phyloP scores from a whole-genome alignment of 2,888 invertebrate species.

The Campoplex nolae region DNA sequence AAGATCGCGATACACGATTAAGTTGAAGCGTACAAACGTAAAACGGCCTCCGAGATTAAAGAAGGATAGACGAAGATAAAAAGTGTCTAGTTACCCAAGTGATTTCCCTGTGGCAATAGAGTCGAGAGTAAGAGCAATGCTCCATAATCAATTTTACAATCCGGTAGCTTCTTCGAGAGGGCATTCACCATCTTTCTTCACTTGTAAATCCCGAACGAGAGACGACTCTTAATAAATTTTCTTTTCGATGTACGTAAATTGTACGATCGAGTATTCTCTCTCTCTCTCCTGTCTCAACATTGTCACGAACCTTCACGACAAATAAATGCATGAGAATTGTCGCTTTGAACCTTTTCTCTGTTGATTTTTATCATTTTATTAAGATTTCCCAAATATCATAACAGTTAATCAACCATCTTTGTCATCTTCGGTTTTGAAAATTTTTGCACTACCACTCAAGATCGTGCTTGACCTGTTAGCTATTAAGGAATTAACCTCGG shows the following conservation, averaged over 20 bases:
- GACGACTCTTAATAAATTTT: slow-evolving; percentile 60
- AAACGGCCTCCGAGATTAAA: slow-evolving; percentile 27
- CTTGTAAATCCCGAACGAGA: slow-evolving; percentile 40
- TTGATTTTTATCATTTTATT: not conserved
- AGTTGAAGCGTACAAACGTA: slow-evolving; percentile 44
- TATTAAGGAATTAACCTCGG: slow-evolving; percentile 65
- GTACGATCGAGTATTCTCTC: slow-evolving; percentile 26
- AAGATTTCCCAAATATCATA: not conserved
- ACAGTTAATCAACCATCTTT: not conserved
- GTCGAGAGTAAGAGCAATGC: slow-evolving; percentile 28
- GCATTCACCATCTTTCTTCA: slow-evolving; percentile 39
- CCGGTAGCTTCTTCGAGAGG: slow-evolving; percentile 56
- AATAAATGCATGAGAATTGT: not conserved
- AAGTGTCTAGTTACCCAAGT: slow-evolving; percentile 46
- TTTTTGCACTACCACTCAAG: slow-evolving; percentile 12
- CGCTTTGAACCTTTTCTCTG: not conserved
- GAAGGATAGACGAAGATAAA: slow-evolving; percentile 43
- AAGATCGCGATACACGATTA: slow-evolving; percentile 64
- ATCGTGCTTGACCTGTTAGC: slow-evolving; percentile 33
- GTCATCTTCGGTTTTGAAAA: not conserved
- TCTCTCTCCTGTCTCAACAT: slow-evolving; percentile 12
- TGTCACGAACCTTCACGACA: not conserved
- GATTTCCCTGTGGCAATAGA: slow-evolving; percentile 46
- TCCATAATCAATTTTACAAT: slow-evolving; percentile 63
- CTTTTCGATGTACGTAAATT: slow-evolving; percentile 59